Conservation (phyloP, 2,888 invertebrate species). For the Lepidochitona cinerea region DNA sequence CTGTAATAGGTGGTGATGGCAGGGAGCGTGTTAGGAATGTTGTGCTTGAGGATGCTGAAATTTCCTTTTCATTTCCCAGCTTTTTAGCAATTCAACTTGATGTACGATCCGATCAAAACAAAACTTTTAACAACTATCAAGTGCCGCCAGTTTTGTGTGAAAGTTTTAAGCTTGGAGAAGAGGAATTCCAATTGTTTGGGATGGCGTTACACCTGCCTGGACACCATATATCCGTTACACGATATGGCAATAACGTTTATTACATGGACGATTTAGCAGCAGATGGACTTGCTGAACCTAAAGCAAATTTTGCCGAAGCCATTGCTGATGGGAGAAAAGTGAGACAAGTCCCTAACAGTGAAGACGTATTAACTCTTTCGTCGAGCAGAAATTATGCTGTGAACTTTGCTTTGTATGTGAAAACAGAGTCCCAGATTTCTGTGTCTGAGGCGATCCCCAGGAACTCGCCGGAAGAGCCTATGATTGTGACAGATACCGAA, state of each 20-base stretch:
- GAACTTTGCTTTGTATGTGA: not conserved
- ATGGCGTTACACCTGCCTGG: not conserved
- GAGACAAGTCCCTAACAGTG: not conserved
- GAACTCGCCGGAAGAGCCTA: not conserved
- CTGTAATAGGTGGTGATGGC: not conserved
- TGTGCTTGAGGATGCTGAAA: not conserved
- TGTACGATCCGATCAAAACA: not conserved
- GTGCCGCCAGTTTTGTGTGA: not conserved
- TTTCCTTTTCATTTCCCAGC: not conserved
- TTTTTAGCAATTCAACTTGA: not conserved
- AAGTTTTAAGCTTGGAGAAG: not conserved
- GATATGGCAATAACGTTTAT: not conserved
- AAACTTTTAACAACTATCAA: not conserved
- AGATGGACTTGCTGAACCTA: not conserved
- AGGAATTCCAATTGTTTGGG: not conserved
- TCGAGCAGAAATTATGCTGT: not conserved
- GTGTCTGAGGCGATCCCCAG: not conserved
- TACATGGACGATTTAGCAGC: not conserved
- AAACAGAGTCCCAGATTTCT: not conserved
- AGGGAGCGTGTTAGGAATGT: not conserved
- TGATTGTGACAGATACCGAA: too few relatives aligned
- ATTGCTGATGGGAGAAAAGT: not conserved
- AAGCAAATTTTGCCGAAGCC: not conserved
- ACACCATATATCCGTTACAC: not conserved
- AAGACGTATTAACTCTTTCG: not conserved